phyloP scores from a whole-genome alignment of 1,140 invertebrate species.

The Fopius arisanus region DNA sequence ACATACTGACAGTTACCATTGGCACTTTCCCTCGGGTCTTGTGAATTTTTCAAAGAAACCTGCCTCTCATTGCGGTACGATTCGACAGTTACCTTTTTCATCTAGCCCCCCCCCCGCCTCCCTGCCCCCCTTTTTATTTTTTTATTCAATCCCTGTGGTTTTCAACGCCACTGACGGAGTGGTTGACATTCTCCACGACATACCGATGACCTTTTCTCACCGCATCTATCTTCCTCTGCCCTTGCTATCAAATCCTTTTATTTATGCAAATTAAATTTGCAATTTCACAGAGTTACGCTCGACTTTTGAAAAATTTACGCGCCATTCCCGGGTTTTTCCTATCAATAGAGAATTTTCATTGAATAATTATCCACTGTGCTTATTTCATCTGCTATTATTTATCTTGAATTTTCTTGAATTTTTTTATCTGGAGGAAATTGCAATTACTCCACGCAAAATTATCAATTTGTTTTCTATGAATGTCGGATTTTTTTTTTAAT shows the following conservation, averaged over 20 bases:
- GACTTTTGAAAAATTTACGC: too few relatives aligned
- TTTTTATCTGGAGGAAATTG: too few relatives aligned
- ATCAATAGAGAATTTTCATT: too few relatives aligned
- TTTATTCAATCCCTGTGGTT: not conserved
- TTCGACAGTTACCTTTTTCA: conserved; percentile 2
- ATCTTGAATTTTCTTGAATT: too few relatives aligned
- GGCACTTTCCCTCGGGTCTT: conserved; percentile 15
- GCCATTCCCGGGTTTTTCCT: too few relatives aligned
- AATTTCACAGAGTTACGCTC: too few relatives aligned
- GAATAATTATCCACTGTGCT: too few relatives aligned
- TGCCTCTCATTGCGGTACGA: not conserved
- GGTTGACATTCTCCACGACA: not conserved
- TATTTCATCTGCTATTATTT: too few relatives aligned
- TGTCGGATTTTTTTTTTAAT: too few relatives aligned
- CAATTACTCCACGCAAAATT: too few relatives aligned
- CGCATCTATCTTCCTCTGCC: not conserved
- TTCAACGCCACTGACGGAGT: not conserved
- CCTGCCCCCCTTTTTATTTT: not conserved
- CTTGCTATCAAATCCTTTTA: not conserved
- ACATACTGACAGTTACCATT: conserved; percentile 8
- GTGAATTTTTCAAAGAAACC: not conserved
- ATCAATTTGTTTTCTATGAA: too few relatives aligned
- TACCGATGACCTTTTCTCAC: conserved; percentile 12
- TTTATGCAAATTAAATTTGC: not conserved
- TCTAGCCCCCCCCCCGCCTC: too few relatives aligned